phyloP scores from a whole-genome alignment of 2,113 vertebrate species.

The Vanacampus margaritifer region DNA sequence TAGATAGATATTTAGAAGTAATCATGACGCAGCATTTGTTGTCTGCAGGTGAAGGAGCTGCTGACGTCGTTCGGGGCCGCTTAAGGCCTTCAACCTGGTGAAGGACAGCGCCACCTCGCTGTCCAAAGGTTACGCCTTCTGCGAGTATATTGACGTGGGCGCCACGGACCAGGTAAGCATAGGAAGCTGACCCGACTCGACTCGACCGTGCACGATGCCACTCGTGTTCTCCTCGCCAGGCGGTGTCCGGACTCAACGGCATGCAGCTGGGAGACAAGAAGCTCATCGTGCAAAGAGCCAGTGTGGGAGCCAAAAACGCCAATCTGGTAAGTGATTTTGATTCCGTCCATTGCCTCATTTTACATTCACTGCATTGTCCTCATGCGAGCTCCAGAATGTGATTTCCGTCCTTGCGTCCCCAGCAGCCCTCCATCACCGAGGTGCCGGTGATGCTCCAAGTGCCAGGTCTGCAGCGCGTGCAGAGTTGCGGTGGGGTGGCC shows the following conservation, averaged over 20 bases:
- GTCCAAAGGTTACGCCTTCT: constrained; percentile 79
- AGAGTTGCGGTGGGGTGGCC: constrained; percentile 60
- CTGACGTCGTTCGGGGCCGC: constrained; percentile 75
- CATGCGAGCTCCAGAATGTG: background rate
- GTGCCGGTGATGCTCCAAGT: constrained; percentile 73
- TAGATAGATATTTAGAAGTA: too few species aligned
- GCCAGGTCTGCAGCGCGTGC: constrained; percentile 69
- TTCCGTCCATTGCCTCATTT: too few species aligned
- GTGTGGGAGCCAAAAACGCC: constrained; percentile 74
- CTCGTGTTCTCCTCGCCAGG: constrained; percentile 45
- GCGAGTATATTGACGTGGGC: constrained; percentile 74
- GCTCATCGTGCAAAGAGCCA: constrained; percentile 76
- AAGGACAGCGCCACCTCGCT: constrained; percentile 79
- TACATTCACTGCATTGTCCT: background rate
- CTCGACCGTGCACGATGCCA: too few species aligned
- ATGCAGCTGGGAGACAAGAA: constrained; percentile 80
- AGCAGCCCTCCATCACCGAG: constrained; percentile 64
- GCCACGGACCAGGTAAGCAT: constrained; percentile 73
- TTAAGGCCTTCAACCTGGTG: constrained; percentile 79
- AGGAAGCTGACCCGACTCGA: too few species aligned
- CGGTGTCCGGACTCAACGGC: constrained; percentile 74
- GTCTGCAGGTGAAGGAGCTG: constrained; percentile 76
- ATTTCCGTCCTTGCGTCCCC: background rate
- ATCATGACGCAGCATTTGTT: constrained; percentile 9
- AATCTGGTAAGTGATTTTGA: constrained; percentile 61